These are phyloP conservation scores for Paratilapia polleni DNA, from an alignment of 2,113 vertebrate genomes.

Conservation along the genomic window DNA sequence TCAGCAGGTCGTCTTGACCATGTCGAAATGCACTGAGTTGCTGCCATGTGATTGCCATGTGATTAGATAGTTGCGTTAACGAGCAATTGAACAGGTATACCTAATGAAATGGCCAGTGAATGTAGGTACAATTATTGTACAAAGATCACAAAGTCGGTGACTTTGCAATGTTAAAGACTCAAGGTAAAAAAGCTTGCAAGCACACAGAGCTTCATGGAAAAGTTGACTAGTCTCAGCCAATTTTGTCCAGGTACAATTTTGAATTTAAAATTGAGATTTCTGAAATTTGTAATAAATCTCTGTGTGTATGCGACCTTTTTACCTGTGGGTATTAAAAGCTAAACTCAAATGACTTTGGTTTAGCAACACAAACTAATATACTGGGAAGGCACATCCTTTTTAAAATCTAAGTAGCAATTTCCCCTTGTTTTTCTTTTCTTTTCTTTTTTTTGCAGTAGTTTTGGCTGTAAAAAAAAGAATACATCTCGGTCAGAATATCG, in stretches of 20 bases:
- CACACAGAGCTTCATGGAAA: background rate
- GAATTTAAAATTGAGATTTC: background rate
- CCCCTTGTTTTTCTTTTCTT: constrained; percentile 11
- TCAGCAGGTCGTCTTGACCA: too few species aligned
- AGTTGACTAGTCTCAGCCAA: background rate
- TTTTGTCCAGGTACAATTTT: background rate
- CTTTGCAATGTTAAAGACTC: background rate
- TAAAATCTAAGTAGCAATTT: background rate
- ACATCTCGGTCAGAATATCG: background rate
- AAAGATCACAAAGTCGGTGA: background rate
- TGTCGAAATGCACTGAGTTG: too few species aligned
- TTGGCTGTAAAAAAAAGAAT: background rate
- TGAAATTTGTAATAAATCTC: background rate
- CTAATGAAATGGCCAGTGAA: too few species aligned
- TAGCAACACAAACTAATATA: background rate
- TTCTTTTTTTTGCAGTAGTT: background rate
- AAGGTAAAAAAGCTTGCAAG: background rate
- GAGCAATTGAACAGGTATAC: too few species aligned
- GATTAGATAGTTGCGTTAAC: too few species aligned
- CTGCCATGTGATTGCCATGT: too few species aligned
- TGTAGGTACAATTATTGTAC: background rate
- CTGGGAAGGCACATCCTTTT: background rate
- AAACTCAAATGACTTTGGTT: background rate
- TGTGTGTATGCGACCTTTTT: background rate
- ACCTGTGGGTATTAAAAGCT: background rate